Conservation (phyloP, 2,113 vertebrate species). For the Columba janthina region DNA sequence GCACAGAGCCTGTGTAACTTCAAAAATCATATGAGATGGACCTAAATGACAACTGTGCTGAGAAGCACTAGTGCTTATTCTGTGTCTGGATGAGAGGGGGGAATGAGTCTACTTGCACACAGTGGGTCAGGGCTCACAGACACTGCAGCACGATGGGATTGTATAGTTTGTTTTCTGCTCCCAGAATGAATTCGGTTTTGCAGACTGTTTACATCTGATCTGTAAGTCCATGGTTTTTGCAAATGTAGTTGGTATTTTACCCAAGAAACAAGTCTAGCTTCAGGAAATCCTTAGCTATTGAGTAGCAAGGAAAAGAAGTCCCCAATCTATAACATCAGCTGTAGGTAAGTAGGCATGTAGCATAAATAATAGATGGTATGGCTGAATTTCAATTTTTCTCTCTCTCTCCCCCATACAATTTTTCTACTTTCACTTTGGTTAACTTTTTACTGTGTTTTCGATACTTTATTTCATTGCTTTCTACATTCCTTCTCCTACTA, state of each 20-base stretch:
- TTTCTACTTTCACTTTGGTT: not conserved
- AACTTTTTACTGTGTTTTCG: not conserved
- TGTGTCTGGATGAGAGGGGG: not conserved
- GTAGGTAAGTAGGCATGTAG: not conserved
- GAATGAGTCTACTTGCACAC: not conserved
- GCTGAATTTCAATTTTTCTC: not conserved
- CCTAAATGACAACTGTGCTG: not conserved
- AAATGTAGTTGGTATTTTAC: not conserved
- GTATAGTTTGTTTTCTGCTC: not conserved
- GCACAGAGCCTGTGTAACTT: fast-evolving
- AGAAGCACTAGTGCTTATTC: not conserved
- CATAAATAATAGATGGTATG: not conserved
- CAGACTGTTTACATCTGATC: not conserved
- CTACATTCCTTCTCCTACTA: not conserved
- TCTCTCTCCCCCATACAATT: not conserved
- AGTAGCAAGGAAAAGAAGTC: not conserved
- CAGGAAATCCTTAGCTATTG: not conserved
- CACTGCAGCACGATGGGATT: not conserved
- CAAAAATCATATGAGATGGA: not conserved
- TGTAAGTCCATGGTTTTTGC: not conserved
- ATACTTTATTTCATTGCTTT: not conserved
- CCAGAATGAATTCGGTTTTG: not conserved
- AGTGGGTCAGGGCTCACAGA: not conserved
- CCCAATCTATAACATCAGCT: not conserved
- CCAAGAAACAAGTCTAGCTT: not conserved